Conservation (phyloP, 2,888 invertebrate species). For the Campopleginae sp. region DNA sequence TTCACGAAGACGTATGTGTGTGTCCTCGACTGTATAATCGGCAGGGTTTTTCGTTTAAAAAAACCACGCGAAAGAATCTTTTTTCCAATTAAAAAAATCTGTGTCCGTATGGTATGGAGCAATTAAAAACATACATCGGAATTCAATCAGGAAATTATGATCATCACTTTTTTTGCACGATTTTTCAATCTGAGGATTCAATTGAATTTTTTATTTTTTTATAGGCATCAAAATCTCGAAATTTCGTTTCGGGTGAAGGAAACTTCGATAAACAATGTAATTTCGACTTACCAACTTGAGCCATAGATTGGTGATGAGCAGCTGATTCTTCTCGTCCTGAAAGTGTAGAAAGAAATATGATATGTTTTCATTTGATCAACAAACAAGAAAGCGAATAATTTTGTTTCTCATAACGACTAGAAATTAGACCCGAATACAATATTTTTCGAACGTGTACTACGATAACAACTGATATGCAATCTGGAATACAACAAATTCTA, state of each 20-base stretch:
- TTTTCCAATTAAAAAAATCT: background rate
- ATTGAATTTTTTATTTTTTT: background rate
- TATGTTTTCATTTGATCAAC: slow-evolving; percentile 46
- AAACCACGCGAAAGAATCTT: background rate
- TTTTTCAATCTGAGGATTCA: background rate
- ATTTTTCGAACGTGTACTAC: slow-evolving; percentile 35
- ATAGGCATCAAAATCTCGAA: background rate
- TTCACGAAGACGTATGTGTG: slow-evolving; percentile 21
- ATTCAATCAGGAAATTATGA: too few relatives aligned
- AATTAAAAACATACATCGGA: background rate
- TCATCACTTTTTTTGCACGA: background rate
- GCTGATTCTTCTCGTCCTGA: slow-evolving; percentile 98
- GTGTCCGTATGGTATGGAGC: background rate
- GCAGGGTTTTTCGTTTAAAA: background rate
- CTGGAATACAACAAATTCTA: slow-evolving; percentile 15
- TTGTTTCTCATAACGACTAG: slow-evolving; percentile 9
- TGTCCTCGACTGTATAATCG: slow-evolving; percentile 31
- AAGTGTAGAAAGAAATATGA: slow-evolving; percentile 79
- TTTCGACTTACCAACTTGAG: slow-evolving; percentile 94
- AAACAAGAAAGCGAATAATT: background rate
- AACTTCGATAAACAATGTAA: background rate
- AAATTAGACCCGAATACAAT: slow-evolving; percentile 35
- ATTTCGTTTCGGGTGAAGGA: background rate
- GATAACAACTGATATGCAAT: slow-evolving; percentile 22
- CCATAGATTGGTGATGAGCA: slow-evolving; percentile 98